These are phyloP conservation scores for Psittacula cyanocephala DNA, from an alignment of 2,113 vertebrate species.

Conservation along the genomic window DNA sequence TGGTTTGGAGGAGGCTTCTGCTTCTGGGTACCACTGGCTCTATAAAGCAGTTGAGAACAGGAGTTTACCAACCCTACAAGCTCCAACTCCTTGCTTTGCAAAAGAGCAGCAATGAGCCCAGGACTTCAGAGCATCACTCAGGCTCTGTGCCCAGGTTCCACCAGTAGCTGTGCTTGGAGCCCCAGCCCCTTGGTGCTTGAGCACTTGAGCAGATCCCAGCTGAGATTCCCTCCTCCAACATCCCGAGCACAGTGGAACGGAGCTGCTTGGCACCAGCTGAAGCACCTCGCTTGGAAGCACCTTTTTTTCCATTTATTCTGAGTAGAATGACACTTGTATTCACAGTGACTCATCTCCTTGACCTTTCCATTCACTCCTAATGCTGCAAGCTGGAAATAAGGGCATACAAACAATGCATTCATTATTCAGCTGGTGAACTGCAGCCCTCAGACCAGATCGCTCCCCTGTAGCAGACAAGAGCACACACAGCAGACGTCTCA, in stretches of 20 bases:
- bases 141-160: not conserved
- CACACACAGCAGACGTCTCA: not conserved
- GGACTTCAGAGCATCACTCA: rapidly evolving
- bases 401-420: slow-evolving; percentile 40
- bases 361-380: slow-evolving; percentile 55
- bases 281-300: not conserved
- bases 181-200: not conserved
- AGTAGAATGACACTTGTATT: slow-evolving; percentile 58
- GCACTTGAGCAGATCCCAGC: not conserved
- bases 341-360: slow-evolving; percentile 61
- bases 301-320: not conserved
- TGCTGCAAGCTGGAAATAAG: slow-evolving; percentile 55
- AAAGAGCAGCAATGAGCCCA: not conserved
- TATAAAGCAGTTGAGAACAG: not conserved
- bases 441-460: not conserved
- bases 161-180: not conserved
- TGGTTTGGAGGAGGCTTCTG: rapidly evolving
- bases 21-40: not conserved
- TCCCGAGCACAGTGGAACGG: not conserved
- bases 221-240: not conserved
- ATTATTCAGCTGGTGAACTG: slow-evolving; percentile 35
- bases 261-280: not conserved
- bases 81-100: not conserved
- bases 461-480: not conserved
- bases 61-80: not conserved